phyloP scores from a whole-genome alignment of 2,888 invertebrate species.

The Crossocerus cetratus region DNA sequence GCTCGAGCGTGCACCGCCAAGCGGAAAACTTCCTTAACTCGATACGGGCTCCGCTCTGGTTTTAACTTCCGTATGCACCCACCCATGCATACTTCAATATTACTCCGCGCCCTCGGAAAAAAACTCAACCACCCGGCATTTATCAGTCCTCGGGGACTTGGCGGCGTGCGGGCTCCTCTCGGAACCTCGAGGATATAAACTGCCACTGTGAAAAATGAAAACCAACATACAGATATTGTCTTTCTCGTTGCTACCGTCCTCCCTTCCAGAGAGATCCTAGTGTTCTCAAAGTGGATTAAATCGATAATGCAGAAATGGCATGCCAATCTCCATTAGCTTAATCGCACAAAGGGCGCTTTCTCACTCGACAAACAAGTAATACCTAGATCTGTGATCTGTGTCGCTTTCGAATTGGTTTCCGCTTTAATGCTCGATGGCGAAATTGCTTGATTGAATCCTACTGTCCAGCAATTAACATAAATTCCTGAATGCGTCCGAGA shows the following conservation, averaged over 20 bases:
- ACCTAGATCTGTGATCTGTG: constrained; percentile 27
- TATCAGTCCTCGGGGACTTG: neutral
- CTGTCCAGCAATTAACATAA: too few species aligned
- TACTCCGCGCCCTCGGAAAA: neutral
- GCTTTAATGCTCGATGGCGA: neutral
- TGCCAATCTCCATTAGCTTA: constrained; percentile 58
- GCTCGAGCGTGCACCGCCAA: constrained; percentile 8
- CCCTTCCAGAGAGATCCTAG: constrained; percentile 21
- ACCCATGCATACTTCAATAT: constrained; percentile 13
- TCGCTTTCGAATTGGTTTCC: constrained; percentile 46
- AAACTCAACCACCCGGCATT: neutral
- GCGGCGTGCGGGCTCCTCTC: neutral
- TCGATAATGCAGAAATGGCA: constrained; percentile 50
- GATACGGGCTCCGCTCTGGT: constrained; percentile 29
- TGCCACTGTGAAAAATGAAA: constrained; percentile 54
- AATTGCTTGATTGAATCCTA: neutral
- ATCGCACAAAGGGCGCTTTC: constrained; percentile 27
- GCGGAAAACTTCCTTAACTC: constrained; percentile 34
- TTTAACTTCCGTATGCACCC: constrained; percentile 34
- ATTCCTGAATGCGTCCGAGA: too few species aligned
- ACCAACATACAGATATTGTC: constrained; percentile 38
- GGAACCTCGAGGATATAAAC: neutral
- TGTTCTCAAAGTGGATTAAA: constrained; percentile 53
- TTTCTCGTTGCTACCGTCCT: constrained; percentile 31
- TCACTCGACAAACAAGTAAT: constrained; percentile 40